phyloP scores from a whole-genome alignment of 2,797 vertebrate genomes.

The Pyrocephalus nanus region DNA sequence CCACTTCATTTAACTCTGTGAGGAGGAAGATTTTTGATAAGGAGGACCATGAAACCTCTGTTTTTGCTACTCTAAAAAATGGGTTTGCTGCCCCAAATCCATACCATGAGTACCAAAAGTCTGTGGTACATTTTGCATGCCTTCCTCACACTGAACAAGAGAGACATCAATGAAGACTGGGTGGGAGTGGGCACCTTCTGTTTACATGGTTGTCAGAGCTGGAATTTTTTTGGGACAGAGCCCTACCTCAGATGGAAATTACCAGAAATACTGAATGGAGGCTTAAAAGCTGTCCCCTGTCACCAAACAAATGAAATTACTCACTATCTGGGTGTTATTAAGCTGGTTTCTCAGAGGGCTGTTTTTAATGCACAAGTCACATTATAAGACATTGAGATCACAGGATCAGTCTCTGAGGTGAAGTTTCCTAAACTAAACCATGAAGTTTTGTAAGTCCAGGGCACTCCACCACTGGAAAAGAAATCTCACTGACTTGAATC shows the following conservation, averaged over 20 bases:
- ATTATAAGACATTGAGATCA: slow-evolving; percentile 25
- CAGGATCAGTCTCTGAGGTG: slow-evolving; percentile 3
- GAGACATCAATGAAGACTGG: neutral
- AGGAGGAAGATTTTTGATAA: neutral
- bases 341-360: neutral
- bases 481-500: neutral
- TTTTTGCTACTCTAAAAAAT: neutral
- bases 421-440: slow-evolving; percentile 10
- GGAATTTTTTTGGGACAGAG: neutral
- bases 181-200: neutral
- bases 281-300: neutral
- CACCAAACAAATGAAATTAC: neutral
- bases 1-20: neutral
- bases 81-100: neutral
- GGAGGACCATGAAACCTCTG: neutral
- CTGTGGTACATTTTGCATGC: fast-evolving
- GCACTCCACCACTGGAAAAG: neutral
- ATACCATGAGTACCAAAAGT: neutral
- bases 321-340: neutral
- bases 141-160: neutral
- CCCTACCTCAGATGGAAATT: slow-evolving; percentile 21
- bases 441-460: neutral
- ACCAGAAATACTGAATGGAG: slow-evolving; percentile 28
- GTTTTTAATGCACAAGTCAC: neutral
- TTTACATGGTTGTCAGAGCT: neutral